Evolutionary conservation across 1,140 invertebrate genomes (phyloP).

Genomic region (Danaus melanippus): DNA sequence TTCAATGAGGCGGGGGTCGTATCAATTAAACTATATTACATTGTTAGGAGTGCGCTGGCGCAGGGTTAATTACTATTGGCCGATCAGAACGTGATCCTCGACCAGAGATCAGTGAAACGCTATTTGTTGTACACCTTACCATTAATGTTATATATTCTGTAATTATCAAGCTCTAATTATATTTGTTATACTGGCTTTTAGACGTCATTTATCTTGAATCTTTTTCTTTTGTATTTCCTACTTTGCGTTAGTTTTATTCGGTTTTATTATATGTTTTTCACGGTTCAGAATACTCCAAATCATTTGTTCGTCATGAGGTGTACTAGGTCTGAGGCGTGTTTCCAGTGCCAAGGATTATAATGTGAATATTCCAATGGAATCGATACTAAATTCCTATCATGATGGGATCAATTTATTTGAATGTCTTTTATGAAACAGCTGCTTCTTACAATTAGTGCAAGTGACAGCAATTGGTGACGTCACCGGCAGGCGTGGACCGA

Average conservation of each 20-base stretch:
- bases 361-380: neutral
- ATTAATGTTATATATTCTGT: constrained; percentile 22
- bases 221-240: no score
- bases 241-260: no score
- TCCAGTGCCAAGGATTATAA: no score
- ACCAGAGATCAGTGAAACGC: constrained; percentile 30
- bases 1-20: constrained; percentile 42
- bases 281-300: no score
- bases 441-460: constrained; percentile 50
- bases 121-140: constrained; percentile 34
- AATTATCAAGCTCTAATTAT: neutral
- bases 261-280: no score
- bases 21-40: constrained; percentile 65
- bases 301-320: no score
- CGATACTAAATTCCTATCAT: no score
- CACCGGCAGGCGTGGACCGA: constrained; percentile 35
- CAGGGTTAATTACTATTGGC: constrained; percentile 62
- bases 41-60: constrained; percentile 42
- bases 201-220: no score
- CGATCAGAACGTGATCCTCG: constrained; percentile 50
- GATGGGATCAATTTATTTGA: no score
- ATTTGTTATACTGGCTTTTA: no score
- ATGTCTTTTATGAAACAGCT: constrained; percentile 16
- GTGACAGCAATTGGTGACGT: constrained; percentile 55
- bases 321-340: no score